These are phyloP conservation scores for Zonotrichia leucophrys DNA, from an alignment of 2,113 vertebrate species.

Conservation along the genomic window DNA sequence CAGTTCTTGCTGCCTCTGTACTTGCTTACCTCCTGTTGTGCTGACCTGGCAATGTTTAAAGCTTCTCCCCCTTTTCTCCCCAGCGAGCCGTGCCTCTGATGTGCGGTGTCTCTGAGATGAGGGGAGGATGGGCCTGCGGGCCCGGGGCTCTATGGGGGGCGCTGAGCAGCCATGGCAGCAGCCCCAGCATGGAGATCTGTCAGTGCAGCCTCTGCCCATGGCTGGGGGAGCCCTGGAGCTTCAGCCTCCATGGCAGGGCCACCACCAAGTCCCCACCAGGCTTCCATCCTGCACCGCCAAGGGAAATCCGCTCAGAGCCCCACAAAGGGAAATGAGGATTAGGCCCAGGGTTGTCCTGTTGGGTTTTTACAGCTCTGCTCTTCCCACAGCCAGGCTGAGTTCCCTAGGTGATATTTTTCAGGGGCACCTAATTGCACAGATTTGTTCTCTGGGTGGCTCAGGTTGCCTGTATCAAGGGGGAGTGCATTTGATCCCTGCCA, in stretches of 20 bases:
- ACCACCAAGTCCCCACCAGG: fast-evolving
- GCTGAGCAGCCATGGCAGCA: neutral
- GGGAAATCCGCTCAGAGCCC: neutral
- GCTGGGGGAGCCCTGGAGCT: neutral
- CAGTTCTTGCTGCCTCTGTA: slow-evolving; percentile 40
- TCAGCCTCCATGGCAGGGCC: neutral
- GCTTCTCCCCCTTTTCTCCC: neutral
- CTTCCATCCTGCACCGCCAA: fast-evolving
- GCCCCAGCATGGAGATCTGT: neutral
- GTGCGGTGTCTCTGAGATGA: neutral
- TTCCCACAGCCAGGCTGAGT: neutral
- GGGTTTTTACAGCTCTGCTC: neutral
- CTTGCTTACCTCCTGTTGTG: slow-evolving; percentile 37
- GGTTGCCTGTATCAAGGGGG: neutral
- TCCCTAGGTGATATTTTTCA: neutral
- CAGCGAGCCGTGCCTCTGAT: neutral
- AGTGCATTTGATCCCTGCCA: fast-evolving
- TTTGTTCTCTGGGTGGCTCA: neutral
- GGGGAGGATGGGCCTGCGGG: neutral
- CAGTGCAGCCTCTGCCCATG: neutral
- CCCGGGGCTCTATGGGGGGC: neutral
- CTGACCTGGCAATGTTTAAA: slow-evolving; percentile 35
- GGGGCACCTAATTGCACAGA: neutral
- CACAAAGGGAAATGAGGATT: fast-evolving
- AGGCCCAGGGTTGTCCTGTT: neutral